Conservation (phyloP, 1,140 invertebrate species). For the Euura lappo region DNA sequence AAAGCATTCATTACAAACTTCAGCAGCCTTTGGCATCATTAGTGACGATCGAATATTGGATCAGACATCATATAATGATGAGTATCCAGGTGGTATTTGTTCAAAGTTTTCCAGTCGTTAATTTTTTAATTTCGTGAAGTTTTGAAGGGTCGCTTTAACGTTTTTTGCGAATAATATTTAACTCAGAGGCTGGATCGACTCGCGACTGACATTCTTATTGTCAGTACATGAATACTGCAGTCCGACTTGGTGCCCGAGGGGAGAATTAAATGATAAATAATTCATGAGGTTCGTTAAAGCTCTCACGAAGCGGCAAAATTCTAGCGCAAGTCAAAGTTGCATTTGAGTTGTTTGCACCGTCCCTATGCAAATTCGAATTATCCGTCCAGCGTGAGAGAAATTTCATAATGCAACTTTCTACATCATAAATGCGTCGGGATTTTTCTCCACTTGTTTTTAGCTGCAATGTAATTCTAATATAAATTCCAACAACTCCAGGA, state of each 20-base stretch:
- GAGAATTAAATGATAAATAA: constrained; percentile 7
- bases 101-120: no score
- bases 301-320: background rate
- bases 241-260: background rate
- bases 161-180: no score
- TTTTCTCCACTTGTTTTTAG: no score
- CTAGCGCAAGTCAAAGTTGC: background rate
- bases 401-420: no score
- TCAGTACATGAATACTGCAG: background rate
- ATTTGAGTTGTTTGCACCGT: background rate
- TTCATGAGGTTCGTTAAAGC: constrained; percentile 1
- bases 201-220: background rate
- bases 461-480: no score
- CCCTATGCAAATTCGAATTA: background rate
- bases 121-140: no score
- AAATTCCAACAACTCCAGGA: no score
- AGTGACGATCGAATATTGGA: background rate
- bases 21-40: background rate
- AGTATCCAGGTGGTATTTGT: no score
- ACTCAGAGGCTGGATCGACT: background rate
- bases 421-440: no score
- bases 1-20: background rate
- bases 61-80: no score
- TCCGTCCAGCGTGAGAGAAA: background rate
- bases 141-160: no score